phyloP scores from a whole-genome alignment of 2,888 invertebrate genomes.

The Mythimna loreyi region DNA sequence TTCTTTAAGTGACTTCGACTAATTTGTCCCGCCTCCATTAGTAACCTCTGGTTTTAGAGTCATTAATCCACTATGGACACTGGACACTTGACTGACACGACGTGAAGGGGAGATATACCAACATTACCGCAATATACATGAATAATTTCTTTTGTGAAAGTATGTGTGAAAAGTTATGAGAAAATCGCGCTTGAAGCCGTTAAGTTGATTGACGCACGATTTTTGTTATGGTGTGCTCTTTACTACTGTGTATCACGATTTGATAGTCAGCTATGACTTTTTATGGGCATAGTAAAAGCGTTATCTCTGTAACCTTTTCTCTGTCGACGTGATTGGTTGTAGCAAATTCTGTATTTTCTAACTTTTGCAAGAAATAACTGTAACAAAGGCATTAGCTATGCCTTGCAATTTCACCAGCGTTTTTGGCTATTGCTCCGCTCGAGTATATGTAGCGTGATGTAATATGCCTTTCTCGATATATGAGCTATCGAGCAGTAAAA shows the following conservation, averaged over 20 bases:
- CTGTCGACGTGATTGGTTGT: not conserved
- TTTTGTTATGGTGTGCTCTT: constrained; percentile 49
- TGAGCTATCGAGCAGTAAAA: no score
- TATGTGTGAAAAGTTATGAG: constrained; percentile 55
- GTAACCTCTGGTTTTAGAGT: constrained; percentile 60
- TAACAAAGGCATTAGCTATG: no score
- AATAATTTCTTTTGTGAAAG: constrained; percentile 63
- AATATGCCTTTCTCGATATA: no score
- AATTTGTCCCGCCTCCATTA: constrained; percentile 56
- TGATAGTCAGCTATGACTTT: constrained; percentile 52
- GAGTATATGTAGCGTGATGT: no score
- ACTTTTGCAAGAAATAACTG: not conserved
- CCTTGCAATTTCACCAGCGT: no score
- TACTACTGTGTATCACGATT: constrained; percentile 55
- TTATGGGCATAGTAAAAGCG: constrained; percentile 49
- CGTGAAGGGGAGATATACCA: constrained; percentile 36
- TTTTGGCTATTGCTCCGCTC: no score
- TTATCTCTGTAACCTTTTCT: constrained; percentile 27
- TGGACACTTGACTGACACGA: constrained; percentile 67
- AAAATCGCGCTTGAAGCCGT: constrained; percentile 48
- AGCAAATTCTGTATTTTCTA: not conserved
- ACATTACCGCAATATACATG: constrained; percentile 38
- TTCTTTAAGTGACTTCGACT: constrained; percentile 50
- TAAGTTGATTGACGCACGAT: constrained; percentile 52
- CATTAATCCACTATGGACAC: constrained; percentile 61